Evolutionary conservation across 2,797 vertebrate genomes (phyloP), one percentile per base, ranked within the genome.

Genomic region (Melanotaenia trifasciata): DNA sequence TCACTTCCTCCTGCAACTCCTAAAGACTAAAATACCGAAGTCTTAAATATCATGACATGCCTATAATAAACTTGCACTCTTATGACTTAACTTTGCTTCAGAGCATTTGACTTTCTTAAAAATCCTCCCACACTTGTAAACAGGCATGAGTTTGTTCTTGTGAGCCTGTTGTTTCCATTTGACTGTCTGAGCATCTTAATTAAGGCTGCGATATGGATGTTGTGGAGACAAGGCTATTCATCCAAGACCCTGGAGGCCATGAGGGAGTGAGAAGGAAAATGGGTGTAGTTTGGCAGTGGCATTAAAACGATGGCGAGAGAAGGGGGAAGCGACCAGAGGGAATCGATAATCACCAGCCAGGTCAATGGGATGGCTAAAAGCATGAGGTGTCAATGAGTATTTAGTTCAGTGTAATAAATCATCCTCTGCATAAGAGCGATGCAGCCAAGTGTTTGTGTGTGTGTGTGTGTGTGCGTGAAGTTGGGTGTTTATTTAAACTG

Each of bases 371-470:
- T 76, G 73, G 76, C 84, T 90, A 89, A 93, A 93, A 92, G 90
- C 87, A 90, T 86, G 88, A 88, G 80, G 90, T 92, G 90, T 90
- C 90, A 91, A 92, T 92, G 87, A 89, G 76, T 89, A 90, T 94
- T 94, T 91, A 93, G 89, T 88, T 90, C 72, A 76, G 76, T 74
- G 80, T 91, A 91, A 92, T 92, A 92, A 92, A 93, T 94, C 88
- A 93, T 84, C 84, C 68, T 20, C 72, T 38, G 83, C 47, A 70
- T 70, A 80, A 78, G 53, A 76, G 79, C 72, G 47, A 76, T 68
- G 54, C 22, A 28, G 80, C 76, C 79, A 78, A 85, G 74, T 86
- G 80, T 89, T 86, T 84, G 79, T 72, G 64, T 3, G 63, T 64
- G 71, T 77, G 58, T 89, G 86, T 81, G 79, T 71, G 67, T 5